phyloP scores from a whole-genome alignment of 2,113 vertebrate species.

The Corythornis vintsioides region DNA sequence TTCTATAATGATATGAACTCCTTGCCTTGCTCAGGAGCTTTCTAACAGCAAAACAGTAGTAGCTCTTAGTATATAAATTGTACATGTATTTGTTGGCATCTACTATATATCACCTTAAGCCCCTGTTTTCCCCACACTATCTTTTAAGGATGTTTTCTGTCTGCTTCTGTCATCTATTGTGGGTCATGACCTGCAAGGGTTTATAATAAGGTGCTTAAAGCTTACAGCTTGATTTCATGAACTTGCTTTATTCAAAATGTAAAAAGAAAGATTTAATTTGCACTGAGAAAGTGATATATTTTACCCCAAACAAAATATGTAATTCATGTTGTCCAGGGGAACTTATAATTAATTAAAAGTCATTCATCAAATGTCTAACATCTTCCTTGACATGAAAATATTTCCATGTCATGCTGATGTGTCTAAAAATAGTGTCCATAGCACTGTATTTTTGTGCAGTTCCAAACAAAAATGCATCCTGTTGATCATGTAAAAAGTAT shows the following conservation, averaged over 20 bases:
- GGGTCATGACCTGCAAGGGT: not conserved
- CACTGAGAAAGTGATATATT: not conserved
- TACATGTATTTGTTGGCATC: not conserved
- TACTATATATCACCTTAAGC: not conserved
- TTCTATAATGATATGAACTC: not conserved
- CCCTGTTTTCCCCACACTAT: not conserved
- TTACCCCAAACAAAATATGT: not conserved
- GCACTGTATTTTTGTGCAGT: not conserved
- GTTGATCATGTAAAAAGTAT: conserved; percentile 50
- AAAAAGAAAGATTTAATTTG: not conserved
- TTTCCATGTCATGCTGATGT: not conserved
- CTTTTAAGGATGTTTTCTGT: not conserved
- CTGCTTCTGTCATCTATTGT: rapidly evolving
- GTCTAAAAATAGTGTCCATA: conserved; percentile 7
- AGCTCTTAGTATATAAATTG: not conserved
- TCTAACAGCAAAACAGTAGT: not conserved
- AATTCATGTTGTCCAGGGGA: not conserved
- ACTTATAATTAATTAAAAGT: not conserved
- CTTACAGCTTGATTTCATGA: not conserved
- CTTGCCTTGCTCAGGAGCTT: not conserved
- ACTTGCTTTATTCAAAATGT: not conserved
- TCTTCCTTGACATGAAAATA: not conserved
- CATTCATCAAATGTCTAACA: not conserved
- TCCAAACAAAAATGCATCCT: conserved; percentile 58
- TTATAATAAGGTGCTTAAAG: not conserved